Evolutionary conservation across 64 coral and sea anemone genomes (phyloP).

Genomic region (Acropora tenuis): DNA sequence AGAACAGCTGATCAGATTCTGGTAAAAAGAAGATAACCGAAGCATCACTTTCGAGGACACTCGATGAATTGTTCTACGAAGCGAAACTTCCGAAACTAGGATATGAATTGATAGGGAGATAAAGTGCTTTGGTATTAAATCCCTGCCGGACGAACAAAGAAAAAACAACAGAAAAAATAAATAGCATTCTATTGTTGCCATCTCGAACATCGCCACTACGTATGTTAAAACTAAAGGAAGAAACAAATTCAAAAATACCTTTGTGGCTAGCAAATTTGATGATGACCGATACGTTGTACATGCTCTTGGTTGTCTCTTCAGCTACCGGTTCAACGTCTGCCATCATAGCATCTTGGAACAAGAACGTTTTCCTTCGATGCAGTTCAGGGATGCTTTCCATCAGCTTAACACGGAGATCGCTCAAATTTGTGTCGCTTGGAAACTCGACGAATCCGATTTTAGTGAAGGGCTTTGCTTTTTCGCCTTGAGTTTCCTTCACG

Average conservation of each 20-base stretch:
- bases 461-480: slow-evolving; percentile 22
- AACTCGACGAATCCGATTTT: slow-evolving; percentile 79
- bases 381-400: slow-evolving; percentile 18
- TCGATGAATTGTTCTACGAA: neutral
- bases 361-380: slow-evolving; percentile 23
- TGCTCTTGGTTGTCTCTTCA: slow-evolving; percentile 25
- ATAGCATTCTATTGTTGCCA: too few species aligned
- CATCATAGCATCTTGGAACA: slow-evolving; percentile 62
- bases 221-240: too few species aligned
- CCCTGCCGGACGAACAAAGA: too few species aligned
- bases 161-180: too few species aligned
- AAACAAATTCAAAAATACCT: slow-evolving; percentile 23
- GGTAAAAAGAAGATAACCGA: neutral
- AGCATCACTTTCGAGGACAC: neutral
- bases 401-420: slow-evolving; percentile 35
- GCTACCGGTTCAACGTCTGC: slow-evolving; percentile 54
- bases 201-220: too few species aligned
- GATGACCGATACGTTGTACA: slow-evolving; percentile 59
- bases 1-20: slow-evolving; percentile 52
- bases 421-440: slow-evolving; percentile 32
- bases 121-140: too few species aligned
- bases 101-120: too few species aligned
- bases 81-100: neutral
- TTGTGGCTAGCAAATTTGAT: slow-evolving; percentile 50
- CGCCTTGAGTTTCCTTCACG: neutral